Evolutionary conservation across 2,888 invertebrate species (phyloP).

Genomic region (Bimastos eiseni): DNA sequence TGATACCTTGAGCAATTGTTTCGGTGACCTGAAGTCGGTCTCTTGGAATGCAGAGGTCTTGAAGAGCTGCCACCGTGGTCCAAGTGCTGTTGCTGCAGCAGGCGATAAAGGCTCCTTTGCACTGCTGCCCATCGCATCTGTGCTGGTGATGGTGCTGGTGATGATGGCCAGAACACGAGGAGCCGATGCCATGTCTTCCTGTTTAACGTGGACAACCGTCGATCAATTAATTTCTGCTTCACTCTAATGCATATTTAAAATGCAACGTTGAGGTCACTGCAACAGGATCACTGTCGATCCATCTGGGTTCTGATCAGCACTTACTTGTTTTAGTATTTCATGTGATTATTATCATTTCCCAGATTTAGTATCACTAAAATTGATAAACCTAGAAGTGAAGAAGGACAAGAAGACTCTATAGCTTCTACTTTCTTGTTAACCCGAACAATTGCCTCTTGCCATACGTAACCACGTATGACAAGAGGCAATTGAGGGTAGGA

Average conservation of each 20-base stretch:
- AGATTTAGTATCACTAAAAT: too few relatives aligned
- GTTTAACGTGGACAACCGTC: neutral
- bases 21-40: neutral
- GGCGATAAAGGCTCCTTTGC: neutral
- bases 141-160: neutral
- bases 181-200: neutral
- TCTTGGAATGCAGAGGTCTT: neutral
- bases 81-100: neutral
- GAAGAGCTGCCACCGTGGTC: neutral
- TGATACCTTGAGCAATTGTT: constrained; percentile 14
- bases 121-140: constrained; percentile 8
- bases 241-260: too few relatives aligned
- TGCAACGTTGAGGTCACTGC: neutral
- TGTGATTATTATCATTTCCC: too few relatives aligned
- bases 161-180: neutral
- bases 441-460: too few relatives aligned
- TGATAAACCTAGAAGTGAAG: too few relatives aligned
- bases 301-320: too few relatives aligned
- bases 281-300: neutral
- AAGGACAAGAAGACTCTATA: too few relatives aligned
- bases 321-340: too few relatives aligned
- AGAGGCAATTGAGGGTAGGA: too few relatives aligned
- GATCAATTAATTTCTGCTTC: too few relatives aligned
- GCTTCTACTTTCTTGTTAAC: too few relatives aligned
- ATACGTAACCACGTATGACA: too few relatives aligned